phyloP scores from a whole-genome alignment of 2,113 vertebrate genomes.

The Pomatorhinus ruficollis region DNA sequence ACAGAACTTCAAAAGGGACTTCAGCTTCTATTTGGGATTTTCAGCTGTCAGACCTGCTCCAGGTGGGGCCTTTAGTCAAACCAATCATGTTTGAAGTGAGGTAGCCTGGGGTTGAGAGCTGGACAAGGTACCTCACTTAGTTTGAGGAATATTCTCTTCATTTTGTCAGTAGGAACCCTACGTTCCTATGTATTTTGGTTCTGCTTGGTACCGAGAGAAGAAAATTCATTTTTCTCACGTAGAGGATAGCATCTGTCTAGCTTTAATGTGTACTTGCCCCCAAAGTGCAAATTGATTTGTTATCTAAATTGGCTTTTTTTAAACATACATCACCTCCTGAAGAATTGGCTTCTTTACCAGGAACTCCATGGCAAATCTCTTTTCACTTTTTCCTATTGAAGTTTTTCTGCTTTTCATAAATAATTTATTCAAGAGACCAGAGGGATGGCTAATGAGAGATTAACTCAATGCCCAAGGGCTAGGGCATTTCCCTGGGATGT shows the following conservation, averaged over 20 bases:
- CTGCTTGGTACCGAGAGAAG: background rate
- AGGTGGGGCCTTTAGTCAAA: background rate
- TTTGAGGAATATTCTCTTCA: background rate
- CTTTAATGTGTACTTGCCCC: background rate
- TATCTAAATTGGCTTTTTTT: background rate
- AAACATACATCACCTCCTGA: background rate
- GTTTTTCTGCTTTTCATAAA: constrained; percentile 61
- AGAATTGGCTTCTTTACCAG: constrained; percentile 28
- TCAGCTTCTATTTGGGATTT: background rate
- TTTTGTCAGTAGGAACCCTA: background rate
- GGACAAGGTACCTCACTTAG: background rate
- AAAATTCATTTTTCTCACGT: background rate
- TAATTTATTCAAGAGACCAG: constrained; percentile 65
- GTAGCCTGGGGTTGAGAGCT: background rate
- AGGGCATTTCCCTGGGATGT: constrained; percentile 67
- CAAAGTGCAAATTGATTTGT: constrained; percentile 23
- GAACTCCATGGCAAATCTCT: constrained; percentile 32
- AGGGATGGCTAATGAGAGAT: constrained; percentile 64
- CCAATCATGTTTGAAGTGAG: background rate
- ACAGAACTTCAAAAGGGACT: background rate
- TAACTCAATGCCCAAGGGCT: constrained; percentile 57
- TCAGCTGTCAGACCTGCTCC: background rate
- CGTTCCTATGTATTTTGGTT: background rate
- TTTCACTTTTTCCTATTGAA: constrained; percentile 62
- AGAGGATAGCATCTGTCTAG: background rate